Base-by-base conservation (phyloP, 2,113 vertebrate genomes). In the Scortum barcoo region DNA sequence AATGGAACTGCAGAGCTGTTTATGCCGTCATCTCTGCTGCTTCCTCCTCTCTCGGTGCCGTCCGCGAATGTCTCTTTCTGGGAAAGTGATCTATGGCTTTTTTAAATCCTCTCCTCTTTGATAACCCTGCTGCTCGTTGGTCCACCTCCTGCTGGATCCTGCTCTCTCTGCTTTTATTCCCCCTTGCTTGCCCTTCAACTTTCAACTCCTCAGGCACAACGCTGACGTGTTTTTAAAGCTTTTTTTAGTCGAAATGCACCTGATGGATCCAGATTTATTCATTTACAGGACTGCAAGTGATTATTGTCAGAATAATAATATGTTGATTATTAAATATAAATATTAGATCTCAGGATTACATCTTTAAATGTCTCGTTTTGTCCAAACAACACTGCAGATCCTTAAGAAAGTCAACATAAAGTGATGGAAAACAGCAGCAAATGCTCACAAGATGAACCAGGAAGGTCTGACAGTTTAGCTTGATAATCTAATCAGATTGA, bases 61-160 rank as follows among this genome's bases (percentile, higher is more conserved):
- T 75, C 69, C 26, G 8, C 14, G 0, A 50, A 26, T 8, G 22
- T 67, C 38, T 70, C 12, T 48, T 22, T 44, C 50, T 66, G 7
- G 53, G 70, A 54, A 69, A 58, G 17, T 61, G 53, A 79, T 77
- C 60, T 74, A 61, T 36, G 53, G 62, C 69, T 81, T 60, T 62
- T 78, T 80, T 42, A 60, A 80, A 61, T 74, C 83, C 74, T 50
- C 56, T 30, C 53, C 70, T 75, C 63, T 72, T 57, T 71, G 51
- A 66, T 86, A 72, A 76, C 58, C 65, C 75, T 14, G 46, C 54
- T 70, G 66, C 67, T 82, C n/a, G 2, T 7, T 24, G 38, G 42
- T 73, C 69, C 44, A 76, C 33, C 51, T 10, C 71, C 75, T 68
- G 14, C 54, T 33, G 40, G 60, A 75, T 50, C 42, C 13, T 16